Evolutionary conservation across 1,140 invertebrate species (phyloP).

Genomic region (Bactericera cockerelli): DNA sequence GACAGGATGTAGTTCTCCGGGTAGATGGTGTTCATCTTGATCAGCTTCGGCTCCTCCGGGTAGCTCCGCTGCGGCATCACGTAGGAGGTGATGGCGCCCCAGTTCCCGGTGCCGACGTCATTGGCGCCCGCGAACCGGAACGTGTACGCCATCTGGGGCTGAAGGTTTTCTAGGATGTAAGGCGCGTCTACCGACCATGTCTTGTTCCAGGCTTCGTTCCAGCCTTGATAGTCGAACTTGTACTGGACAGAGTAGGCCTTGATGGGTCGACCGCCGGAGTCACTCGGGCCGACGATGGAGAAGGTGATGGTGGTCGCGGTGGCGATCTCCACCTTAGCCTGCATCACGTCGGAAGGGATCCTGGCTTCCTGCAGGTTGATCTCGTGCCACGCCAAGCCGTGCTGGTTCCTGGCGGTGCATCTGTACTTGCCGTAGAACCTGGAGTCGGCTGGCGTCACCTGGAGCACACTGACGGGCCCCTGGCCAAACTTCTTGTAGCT

Average conservation of each 20-base stretch:
- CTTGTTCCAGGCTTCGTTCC: conserved; percentile 48
- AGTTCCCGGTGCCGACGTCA: conserved; percentile 62
- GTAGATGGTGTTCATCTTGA: conserved; percentile 28
- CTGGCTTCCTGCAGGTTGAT: conserved; percentile 58
- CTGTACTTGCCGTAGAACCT: conserved; percentile 59
- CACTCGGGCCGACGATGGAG: conserved; percentile 49
- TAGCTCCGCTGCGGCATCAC: conserved; percentile 37
- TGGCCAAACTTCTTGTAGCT: conserved; percentile 42
- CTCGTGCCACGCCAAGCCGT: conserved; percentile 45
- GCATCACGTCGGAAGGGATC: conserved; percentile 35
- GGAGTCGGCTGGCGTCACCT: conserved; percentile 41
- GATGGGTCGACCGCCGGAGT: conserved; percentile 56
- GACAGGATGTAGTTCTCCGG: conserved; percentile 27
- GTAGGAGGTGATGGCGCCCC: conserved; percentile 38
- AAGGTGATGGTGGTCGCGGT: conserved; percentile 72
- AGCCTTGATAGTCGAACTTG: conserved; percentile 42
- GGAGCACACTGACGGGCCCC: conserved; percentile 49
- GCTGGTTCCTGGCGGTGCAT: conserved; percentile 61
- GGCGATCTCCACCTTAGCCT: conserved; percentile 43
- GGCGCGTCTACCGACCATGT: conserved; percentile 49
- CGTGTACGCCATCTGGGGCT: conserved; percentile 59
- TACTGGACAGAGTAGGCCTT: conserved; percentile 55
- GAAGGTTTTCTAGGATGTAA: conserved; percentile 64
- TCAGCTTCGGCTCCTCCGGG: conserved; percentile 36
- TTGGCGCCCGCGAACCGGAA: conserved; percentile 75